Base-by-base conservation (phyloP, 30 jellyfish, hydroid and myxozoan species). In the Turritopsis rubra region DNA sequence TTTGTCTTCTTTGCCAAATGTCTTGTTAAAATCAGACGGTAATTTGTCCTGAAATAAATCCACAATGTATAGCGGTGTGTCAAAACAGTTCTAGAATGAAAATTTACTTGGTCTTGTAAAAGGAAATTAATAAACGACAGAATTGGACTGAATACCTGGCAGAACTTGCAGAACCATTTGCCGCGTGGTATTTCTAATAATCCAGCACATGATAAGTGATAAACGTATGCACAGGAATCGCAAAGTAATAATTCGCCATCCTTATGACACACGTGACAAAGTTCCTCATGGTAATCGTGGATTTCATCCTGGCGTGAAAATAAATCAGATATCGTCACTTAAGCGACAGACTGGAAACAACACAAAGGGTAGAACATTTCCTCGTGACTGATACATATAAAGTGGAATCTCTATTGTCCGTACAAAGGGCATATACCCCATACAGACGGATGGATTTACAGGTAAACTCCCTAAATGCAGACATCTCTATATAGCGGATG, bases 181-280 rank as follows among this genome's bases (percentile, higher is more conserved):
- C 77, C 77, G 0, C 16, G 8, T 0, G 77, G 77, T 68, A 68
- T 68, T 68, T 68, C 77, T 68, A 22, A n/a, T 27, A 68, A n/a
- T 27, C 30, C 31, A 8, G 77, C 77, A 19, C 77, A 68, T 68
- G 28, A 23, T 27, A 68, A 19, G 77, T 68, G 77, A 68, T n/a
- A 68, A 16, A 68, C 77, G 9, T n/a, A 68, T 0, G 77, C 16
- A 68, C 77, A 68, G 28, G 77, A n/a, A 68, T 68, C 77, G 19
- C 77, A 68, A 23, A 68, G 77, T 68, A 68, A 68, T 68, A 68
- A 68, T 68, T 68, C 77, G 16, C 77, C 77, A 19, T n/a, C 77
- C 9, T 68, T 9, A 68, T 27, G 28, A 68, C 77, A 68, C 16
- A n/a, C 30, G 77, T 68, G 77, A 27, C 77, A 68, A n/a, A 68